Evolutionary conservation across 2,797 vertebrate species (phyloP), one percentile per base, ranked within the genome.

Genomic region (Streptopelia turtur): DNA sequence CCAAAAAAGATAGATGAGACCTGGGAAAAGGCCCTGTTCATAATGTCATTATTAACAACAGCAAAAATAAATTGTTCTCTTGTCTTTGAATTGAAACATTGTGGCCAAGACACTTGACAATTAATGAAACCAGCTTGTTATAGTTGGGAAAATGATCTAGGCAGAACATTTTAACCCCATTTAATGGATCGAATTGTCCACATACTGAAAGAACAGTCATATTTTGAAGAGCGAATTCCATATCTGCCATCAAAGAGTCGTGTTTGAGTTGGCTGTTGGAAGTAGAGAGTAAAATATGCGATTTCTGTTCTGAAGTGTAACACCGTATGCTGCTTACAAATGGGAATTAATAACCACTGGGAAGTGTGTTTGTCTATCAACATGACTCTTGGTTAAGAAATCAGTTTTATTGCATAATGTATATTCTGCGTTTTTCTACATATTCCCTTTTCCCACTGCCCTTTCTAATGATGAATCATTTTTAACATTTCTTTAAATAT

Each of bases 401-500:
- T 59, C 39, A 13, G 10, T 59, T 71, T 79, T 59, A 41, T 18
- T 93, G 33, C 22, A 6, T 53, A 41, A 66, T 43, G 33, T 61
- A 9, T 85, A 30, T 10, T 12, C 81, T 80, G 68, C 21, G n/a
- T 77, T 93, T 83, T 87, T 80, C 17, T 16, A 56, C 63, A 5
- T 80, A 22, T 78, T 71, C 30, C 11, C 18, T 71, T 83, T 85
- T 75, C 31, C 64, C n/a, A 1, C 39, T 82, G 79, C 25, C 30
- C 43, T 64, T 90, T 86, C 13, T 87, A 87, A 69, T 84, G 53
- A 90, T 63, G 94, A 59, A 90, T 55, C 15, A 49, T 10, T 79
- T 85, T 81, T 53, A 86, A 56, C 28, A 31, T 65, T 80, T 85
- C n/a, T 91, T 92, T 85, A 81, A 57, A 61, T 88, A 83, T 56